These are phyloP conservation scores for Drosophila sp. DNA, from an alignment of 1,140 invertebrate species.

Conservation along the genomic window DNA sequence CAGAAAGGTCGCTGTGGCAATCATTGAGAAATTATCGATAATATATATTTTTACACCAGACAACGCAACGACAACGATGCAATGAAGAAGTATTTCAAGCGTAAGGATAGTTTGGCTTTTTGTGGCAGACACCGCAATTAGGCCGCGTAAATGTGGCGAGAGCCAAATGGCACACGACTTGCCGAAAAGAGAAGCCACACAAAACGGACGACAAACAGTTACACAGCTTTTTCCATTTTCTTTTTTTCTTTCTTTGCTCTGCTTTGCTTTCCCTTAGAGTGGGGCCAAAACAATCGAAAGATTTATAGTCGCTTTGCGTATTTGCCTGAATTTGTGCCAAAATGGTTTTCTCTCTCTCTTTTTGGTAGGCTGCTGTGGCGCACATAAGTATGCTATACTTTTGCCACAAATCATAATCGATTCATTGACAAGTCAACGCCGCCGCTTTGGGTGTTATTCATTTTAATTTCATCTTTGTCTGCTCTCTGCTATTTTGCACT, in stretches of 20 bases:
- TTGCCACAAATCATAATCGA: slow-evolving; percentile 71
- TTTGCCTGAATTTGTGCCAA: slow-evolving; percentile 53
- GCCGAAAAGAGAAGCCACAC: not conserved
- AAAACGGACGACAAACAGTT: slow-evolving; percentile 25
- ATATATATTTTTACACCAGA: slow-evolving; percentile 39
- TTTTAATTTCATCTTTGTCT: not conserved
- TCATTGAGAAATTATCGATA: slow-evolving; percentile 41
- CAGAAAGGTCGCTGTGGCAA: slow-evolving; percentile 66
- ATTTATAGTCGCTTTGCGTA: slow-evolving; percentile 59
- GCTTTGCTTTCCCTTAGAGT: slow-evolving; percentile 12
- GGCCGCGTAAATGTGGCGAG: slow-evolving; percentile 64
- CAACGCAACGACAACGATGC: slow-evolving; percentile 14
- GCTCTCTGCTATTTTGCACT: not conserved
- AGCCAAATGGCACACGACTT: slow-evolving; percentile 18
- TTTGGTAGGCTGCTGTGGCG: slow-evolving; percentile 38
- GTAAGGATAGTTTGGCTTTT: slow-evolving; percentile 34
- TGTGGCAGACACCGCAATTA: slow-evolving; percentile 68
- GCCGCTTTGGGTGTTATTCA: slow-evolving; percentile 26
- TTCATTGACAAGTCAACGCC: slow-evolving; percentile 49
- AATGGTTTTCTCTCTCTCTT: slow-evolving; percentile 27
- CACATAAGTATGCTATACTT: slow-evolving; percentile 60
- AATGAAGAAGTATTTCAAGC: slow-evolving; percentile 27
- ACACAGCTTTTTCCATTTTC: not conserved
- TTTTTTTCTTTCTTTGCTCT: not conserved
- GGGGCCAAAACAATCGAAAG: slow-evolving; percentile 60